Conservation (phyloP, 1,140 invertebrate genomes). For the Hyles euphorbiae region DNA sequence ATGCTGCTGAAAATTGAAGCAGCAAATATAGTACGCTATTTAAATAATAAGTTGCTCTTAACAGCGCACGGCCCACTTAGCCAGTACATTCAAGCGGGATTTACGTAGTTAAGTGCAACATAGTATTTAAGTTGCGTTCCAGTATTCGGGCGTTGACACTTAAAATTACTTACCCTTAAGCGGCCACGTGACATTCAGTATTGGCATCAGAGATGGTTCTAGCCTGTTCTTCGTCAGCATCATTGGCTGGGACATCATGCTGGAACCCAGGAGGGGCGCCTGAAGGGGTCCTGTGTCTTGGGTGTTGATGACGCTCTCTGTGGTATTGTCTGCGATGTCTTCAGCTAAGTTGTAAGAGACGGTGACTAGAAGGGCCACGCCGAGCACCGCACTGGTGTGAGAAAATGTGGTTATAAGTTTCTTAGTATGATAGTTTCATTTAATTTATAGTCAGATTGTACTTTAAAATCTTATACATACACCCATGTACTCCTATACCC, state of each 20-base stretch:
- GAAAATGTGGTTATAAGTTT: neutral
- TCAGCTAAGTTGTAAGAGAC: conserved; percentile 70
- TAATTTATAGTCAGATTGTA: no score
- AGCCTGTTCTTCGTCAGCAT: neutral
- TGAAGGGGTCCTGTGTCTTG: conserved; percentile 1
- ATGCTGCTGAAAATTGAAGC: no score
- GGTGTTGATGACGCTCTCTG: conserved; percentile 10
- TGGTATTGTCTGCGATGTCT: conserved; percentile 50
- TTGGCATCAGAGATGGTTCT: conserved; percentile 29
- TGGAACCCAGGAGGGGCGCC: neutral
- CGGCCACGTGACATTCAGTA: conserved; percentile 54
- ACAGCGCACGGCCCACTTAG: no score
- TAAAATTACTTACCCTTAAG: conserved; percentile 40
- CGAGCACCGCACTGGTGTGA: conserved; percentile 36
- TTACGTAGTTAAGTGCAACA: no score
- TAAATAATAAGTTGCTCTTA: no score
- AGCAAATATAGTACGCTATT: no score
- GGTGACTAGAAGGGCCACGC: conserved; percentile 71
- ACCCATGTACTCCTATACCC: no score
- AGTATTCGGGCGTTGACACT: neutral
- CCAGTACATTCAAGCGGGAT: no score
- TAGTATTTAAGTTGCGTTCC: no score
- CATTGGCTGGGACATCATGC: neutral
- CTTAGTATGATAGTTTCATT: no score
- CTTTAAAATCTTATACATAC: no score